These are phyloP conservation scores for Clarias laeviceps DNA, from an alignment of 2,797 vertebrate genomes.

Conservation along the genomic window DNA sequence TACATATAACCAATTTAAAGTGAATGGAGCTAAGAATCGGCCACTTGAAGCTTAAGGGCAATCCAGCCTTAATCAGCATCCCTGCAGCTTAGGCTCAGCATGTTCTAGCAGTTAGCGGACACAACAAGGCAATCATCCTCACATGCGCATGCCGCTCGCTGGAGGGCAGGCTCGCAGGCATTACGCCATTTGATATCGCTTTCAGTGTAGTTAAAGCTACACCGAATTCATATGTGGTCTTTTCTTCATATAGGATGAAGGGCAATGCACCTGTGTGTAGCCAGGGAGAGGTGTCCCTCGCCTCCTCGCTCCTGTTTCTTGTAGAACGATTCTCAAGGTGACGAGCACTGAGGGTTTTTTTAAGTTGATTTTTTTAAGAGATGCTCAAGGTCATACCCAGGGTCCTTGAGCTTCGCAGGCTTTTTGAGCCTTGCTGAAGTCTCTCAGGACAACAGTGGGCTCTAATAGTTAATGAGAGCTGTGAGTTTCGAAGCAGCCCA, in stretches of 20 bases:
- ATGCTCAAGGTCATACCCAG: slow-evolving; percentile 55
- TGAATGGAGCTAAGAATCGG: slow-evolving; percentile 34
- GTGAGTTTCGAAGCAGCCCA: slow-evolving; percentile 57
- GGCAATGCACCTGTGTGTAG: slow-evolving; percentile 43
- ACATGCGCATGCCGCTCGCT: slow-evolving; percentile 44
- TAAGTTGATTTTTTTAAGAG: slow-evolving; percentile 36
- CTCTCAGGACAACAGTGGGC: slow-evolving; percentile 54
- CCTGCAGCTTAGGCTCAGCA: slow-evolving; percentile 52
- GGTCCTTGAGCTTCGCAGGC: slow-evolving; percentile 47
- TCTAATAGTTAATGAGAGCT: slow-evolving; percentile 67
- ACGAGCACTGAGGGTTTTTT: slow-evolving; percentile 30
- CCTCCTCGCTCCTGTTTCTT: slow-evolving; percentile 45
- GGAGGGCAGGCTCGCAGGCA: slow-evolving; percentile 37
- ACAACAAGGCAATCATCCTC: slow-evolving; percentile 58
- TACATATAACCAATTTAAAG: slow-evolving; percentile 45
- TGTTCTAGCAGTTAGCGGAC: slow-evolving; percentile 49
- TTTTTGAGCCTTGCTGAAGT: slow-evolving; percentile 46
- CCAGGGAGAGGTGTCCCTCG: slow-evolving; percentile 32
- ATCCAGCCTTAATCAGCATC: slow-evolving; percentile 57
- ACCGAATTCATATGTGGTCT: slow-evolving; percentile 46
- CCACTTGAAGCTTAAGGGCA: slow-evolving; percentile 49
- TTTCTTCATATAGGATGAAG: slow-evolving; percentile 50
- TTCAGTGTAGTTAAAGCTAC: slow-evolving; percentile 55
- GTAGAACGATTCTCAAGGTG: slow-evolving; percentile 40
- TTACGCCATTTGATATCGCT: slow-evolving; percentile 55